These are phyloP conservation scores for Oxygymnocypris stewartii DNA, from an alignment of 2,113 vertebrate species.

Conservation along the genomic window DNA sequence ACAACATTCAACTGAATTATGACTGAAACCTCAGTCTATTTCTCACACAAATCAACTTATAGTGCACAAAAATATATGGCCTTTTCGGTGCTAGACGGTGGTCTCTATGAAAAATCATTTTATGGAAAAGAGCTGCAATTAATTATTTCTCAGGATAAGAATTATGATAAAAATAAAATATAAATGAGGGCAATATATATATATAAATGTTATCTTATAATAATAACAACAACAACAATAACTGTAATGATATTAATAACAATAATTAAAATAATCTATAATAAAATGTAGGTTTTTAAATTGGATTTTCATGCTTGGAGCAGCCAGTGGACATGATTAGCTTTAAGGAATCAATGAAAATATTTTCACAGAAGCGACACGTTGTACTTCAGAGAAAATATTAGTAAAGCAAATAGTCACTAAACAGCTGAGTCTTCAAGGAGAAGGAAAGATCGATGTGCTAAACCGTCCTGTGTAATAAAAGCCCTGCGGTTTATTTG, in stretches of 20 bases:
- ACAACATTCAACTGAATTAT: neutral
- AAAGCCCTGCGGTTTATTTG: neutral
- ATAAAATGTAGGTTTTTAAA: too few species aligned
- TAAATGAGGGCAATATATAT: too few species aligned
- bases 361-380: neutral
- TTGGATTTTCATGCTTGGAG: too few species aligned
- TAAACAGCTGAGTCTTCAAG: neutral
- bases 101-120: neutral
- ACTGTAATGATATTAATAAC: too few species aligned
- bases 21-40: neutral
- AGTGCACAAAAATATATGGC: neutral
- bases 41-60: neutral
- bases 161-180: too few species aligned
- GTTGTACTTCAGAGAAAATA: neutral
- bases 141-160: too few species aligned
- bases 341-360: too few species aligned
- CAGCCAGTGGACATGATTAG: too few species aligned
- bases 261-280: too few species aligned
- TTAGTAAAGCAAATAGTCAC: neutral
- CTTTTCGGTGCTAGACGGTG: neutral
- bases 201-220: too few species aligned
- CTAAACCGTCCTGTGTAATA: neutral
- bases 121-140: too few species aligned
- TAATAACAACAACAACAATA: too few species aligned
- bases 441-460: neutral